A percentile compares a stretch with the other conserved stretches of the same genome.
These are phyloP conservation scores for Rhynchopsitta pachyrhyncha DNA, from an alignment of 2,113 vertebrate genomes.

Conservation along the genomic window DNA sequence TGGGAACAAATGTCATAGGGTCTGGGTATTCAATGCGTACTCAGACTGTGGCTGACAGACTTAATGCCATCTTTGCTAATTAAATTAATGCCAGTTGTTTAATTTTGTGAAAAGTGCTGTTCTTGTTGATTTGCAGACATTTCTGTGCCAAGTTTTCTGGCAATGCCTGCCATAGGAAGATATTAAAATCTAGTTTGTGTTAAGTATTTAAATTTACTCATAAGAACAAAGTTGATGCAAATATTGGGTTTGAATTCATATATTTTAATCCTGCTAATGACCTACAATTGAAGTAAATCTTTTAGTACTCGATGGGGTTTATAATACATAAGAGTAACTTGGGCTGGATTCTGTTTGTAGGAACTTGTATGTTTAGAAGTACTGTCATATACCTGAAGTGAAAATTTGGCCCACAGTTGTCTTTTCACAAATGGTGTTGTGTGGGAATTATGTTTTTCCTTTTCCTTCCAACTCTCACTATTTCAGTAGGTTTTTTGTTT, in stretches of 20 bases:
- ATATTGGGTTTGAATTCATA: slow-evolving; percentile 2
- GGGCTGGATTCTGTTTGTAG: neutral
- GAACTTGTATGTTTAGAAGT: neutral
- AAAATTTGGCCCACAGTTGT: neutral
- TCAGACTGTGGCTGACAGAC: neutral
- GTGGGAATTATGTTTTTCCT: neutral
- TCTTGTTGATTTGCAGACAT: neutral
- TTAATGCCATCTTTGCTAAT: neutral
- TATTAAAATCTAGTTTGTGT: neutral
- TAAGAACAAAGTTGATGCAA: slow-evolving; percentile 37
- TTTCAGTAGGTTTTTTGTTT: neutral
- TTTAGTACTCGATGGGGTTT: neutral
- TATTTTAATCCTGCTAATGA: slow-evolving; percentile 2
- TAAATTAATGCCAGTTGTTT: neutral
- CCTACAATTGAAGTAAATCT: neutral
- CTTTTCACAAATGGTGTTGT: neutral
- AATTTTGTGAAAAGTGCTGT: neutral
- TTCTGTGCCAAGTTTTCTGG: neutral
- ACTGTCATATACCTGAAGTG: neutral
- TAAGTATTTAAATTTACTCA: neutral
- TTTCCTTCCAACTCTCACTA: neutral
- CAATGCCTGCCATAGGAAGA: neutral
- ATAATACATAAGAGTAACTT: neutral
- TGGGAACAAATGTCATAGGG: neutral
- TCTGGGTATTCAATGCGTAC: neutral